Base-by-base conservation (phyloP, 2,797 vertebrate species). In the Syndactyla subalaris region DNA sequence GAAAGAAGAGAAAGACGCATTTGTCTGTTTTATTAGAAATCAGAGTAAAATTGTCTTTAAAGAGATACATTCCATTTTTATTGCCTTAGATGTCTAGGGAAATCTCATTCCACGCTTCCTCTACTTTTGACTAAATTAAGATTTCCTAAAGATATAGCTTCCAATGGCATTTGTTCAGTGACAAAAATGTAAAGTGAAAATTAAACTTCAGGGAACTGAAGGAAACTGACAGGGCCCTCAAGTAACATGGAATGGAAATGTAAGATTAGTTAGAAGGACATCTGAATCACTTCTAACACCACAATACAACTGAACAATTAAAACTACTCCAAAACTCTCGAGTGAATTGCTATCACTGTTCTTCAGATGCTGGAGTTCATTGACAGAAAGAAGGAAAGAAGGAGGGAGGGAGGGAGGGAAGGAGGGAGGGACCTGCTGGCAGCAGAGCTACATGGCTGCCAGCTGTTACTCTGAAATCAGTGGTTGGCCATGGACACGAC, bases 11-110 rank as follows among this genome's bases (percentile, higher is more conserved):
- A 86, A 85, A 92, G 89, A 96, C 93, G 20, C 92, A 83, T 95
- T 94, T 96, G 38, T 95, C 82, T 89, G 39, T 62, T 95, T 96
- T 93, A 96, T 75, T 95, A 75, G 55, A 95, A 77, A 67, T 65
- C 21, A 84, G 76, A 91, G 93, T 76, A 24, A 89, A 94, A 76
- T 23, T 59, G 15, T 85, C 55, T 93, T 97, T 93, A 91, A 95
- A 96, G 54, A 83, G 55, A 75, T 70, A 74, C 38, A 43, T 85
- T 58, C 58, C 67, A 38, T 85, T 96, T 96, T 93, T 95, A 75
- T 95, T 83, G 51, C 48, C 39, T 94, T 63, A 74, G 63, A 62
- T 87, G 67, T 59, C 61, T 87, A 36, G 70, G 90, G 88, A 95
- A 92, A 63, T 93, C 29, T 94, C 18, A 32, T 77, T 72, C 70